Evolutionary conservation across 2,797 vertebrate genomes (phyloP), one percentile per base, ranked within the genome.

Genomic region (Leptodactylus fallax): DNA sequence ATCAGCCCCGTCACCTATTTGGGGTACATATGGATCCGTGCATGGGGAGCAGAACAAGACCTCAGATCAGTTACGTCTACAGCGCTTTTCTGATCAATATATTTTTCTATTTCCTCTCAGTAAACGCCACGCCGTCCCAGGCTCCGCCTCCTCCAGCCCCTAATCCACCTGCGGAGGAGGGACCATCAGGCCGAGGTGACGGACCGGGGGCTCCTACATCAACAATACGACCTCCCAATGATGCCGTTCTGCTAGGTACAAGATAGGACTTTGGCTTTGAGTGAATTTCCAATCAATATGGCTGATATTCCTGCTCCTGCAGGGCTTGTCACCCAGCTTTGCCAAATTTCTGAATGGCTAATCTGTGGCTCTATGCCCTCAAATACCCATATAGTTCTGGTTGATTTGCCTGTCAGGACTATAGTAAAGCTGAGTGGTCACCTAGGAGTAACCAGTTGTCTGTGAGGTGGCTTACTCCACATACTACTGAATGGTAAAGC

Each of bases 201-300:
- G 61, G 81, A 92, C 4, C 96, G 95, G 92, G 93, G 95, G 85
- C 90, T 93, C 83, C 83, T 16, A 85, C 45, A 77, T 11, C 36
- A 47, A 17, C 71, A 7, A 93, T 86, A 25, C 92, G 94, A 63
- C 91, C 93, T 3, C 91, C 90, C 0, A 94, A 94, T 0, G 95
- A 96, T 17, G 85, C 91, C 0, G 90, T 96, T 23, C 93, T 96
- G 84, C 94, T 97, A 0, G 94, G 97, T 98, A 93, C 27, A 5
- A 13, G 0, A 67, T 25, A 72, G 9, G 1, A 7, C 3, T 49
- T 21, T n/a, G 45, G 9, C 6, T 9, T 16, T 17, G 1, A 17
- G 9, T 74, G 45, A 49, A 17, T 36, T 25, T 65, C 25, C 25
- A 27, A 36, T 12, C 23, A 16, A 36, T 14, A 27, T 17, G 27